Conservation (phyloP, 2,113 vertebrate species). For the Nematolebias whitei region DNA sequence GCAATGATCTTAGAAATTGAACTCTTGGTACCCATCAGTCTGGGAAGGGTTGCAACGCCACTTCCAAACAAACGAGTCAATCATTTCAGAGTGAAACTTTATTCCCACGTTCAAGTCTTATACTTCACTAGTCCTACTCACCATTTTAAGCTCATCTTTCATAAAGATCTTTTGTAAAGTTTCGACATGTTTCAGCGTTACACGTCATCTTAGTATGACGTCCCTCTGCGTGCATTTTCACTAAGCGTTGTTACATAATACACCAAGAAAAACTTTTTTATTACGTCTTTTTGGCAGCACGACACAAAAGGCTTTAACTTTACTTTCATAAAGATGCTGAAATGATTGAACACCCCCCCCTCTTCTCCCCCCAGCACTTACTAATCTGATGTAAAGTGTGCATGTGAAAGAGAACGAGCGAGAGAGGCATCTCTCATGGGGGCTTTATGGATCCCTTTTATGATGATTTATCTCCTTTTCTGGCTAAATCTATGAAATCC, state of each 20-base stretch:
- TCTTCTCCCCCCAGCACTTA: no score
- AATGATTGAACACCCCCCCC: slow-evolving; percentile 1
- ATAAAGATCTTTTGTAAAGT: neutral
- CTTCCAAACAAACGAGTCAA: no score
- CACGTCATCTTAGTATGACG: neutral
- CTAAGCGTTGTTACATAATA: neutral
- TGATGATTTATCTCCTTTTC: neutral
- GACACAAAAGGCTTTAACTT: neutral
- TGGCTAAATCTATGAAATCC: neutral
- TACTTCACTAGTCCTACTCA: no score
- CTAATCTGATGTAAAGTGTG: neutral
- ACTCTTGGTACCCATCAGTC: no score
- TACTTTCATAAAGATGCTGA: slow-evolving; percentile 2
- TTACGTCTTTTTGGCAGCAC: neutral
- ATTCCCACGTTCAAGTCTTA: no score
- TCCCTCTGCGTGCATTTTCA: neutral
- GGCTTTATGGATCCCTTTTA: neutral
- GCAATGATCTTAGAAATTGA: neutral
- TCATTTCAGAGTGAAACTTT: no score
- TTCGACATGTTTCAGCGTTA: neutral
- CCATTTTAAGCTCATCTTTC: no score
- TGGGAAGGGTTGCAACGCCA: no score
- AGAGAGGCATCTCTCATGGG: neutral
- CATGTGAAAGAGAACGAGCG: neutral
- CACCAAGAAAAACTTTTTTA: slow-evolving; percentile 1